A percentile compares a stretch with the other conserved stretches of the same genome.
These are phyloP conservation scores for Chinchilla lanigera DNA, from an alignment of 2,113 vertebrate species.

Conservation along the genomic window DNA sequence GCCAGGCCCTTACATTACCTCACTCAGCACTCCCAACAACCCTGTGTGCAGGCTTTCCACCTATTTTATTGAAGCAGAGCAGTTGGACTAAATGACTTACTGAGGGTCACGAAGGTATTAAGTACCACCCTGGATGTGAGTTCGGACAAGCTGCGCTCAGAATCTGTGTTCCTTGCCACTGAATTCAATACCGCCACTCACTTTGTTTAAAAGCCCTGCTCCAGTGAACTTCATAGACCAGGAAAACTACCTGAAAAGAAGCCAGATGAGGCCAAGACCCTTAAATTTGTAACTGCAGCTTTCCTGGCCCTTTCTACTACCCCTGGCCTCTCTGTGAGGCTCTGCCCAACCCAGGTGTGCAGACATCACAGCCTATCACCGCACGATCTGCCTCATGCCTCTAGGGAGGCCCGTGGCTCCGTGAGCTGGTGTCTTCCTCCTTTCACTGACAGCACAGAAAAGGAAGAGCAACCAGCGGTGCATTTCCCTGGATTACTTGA, in stretches of 20 bases:
- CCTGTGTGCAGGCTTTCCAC: neutral
- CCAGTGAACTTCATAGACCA: neutral
- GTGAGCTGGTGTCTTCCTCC: neutral
- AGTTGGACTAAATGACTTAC: neutral
- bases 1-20: neutral
- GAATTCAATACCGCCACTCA: neutral
- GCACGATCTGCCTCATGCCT: constrained; percentile 46
- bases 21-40: neutral
- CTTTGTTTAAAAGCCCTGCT: neutral
- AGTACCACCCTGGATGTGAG: neutral
- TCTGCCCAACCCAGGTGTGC: neutral
- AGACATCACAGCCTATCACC: neutral
- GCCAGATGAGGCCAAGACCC: neutral
- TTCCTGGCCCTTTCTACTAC: neutral
- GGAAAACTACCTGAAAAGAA: neutral
- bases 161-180: constrained; percentile 22
- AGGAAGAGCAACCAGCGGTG: neutral
- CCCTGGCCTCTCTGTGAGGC: neutral
- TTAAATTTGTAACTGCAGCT: neutral
- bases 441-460: neutral
- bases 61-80: neutral
- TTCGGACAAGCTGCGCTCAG: constrained; percentile 64
- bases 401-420: constrained; percentile 32
- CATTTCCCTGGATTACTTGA: neutral
- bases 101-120: neutral